Conservation (phyloP, 1,140 invertebrate genomes). For the Daktulosphaira vitifoliae region DNA sequence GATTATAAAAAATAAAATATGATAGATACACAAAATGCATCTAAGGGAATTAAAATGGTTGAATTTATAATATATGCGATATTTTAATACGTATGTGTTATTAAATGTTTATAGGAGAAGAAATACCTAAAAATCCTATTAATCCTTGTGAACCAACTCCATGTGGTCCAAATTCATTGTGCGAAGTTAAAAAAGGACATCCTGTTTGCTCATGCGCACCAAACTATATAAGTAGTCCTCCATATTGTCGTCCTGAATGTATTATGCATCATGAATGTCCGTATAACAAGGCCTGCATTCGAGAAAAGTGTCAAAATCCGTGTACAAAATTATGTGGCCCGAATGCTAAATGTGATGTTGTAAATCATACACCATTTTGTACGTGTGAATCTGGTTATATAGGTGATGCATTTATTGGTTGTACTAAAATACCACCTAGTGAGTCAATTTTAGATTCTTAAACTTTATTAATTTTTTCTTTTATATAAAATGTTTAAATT, state of each 20-base stretch:
- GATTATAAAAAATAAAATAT: not conserved
- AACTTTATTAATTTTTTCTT: not conserved
- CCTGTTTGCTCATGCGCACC: constrained; percentile 66
- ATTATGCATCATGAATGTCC: constrained; percentile 52
- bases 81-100: not conserved
- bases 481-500: too few species aligned
- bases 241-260: constrained; percentile 52
- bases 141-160: constrained; percentile 71
- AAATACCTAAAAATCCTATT: constrained; percentile 39
- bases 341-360: constrained; percentile 68
- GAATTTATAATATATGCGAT: not conserved
- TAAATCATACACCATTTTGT: constrained; percentile 73
- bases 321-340: constrained; percentile 64
- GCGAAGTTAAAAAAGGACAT: constrained; percentile 65
- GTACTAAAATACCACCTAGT: constrained; percentile 49
- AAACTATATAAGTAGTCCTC: constrained; percentile 51
- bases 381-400: constrained; percentile 64
- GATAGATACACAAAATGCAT: too few species aligned
- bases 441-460: not conserved
- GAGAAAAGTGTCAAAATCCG: constrained; percentile 69
- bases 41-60: not conserved
- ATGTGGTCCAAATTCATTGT: constrained; percentile 76
- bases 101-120: constrained; percentile 41
- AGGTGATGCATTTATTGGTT: constrained; percentile 73
- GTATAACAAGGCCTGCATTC: constrained; percentile 63